phyloP scores from a whole-genome alignment of 2,888 invertebrate species.

The Minunthozetes semirufus region DNA sequence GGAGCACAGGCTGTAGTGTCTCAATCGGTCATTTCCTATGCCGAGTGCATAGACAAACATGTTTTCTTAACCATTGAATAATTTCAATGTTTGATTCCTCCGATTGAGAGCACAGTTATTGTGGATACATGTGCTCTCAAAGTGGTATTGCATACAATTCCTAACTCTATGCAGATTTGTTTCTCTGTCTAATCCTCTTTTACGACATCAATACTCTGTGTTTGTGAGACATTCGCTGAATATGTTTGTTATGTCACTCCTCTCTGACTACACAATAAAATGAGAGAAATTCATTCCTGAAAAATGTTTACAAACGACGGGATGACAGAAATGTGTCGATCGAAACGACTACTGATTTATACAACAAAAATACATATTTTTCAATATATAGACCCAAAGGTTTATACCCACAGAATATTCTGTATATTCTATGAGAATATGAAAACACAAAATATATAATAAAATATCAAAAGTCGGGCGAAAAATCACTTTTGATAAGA shows the following conservation, averaged over 20 bases:
- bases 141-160: background rate
- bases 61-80: background rate
- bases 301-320: too few species aligned
- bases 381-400: too few species aligned
- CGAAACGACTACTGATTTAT: too few species aligned
- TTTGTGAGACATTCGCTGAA: too few species aligned
- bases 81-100: background rate
- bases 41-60: background rate
- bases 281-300: too few species aligned
- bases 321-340: too few species aligned
- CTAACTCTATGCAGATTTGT: background rate
- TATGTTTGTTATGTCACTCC: too few species aligned
- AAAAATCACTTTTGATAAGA: background rate
- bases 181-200: background rate
- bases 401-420: too few species aligned
- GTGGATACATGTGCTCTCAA: too few species aligned
- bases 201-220: too few species aligned
- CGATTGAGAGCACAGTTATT: background rate
- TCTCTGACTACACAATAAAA: too few species aligned
- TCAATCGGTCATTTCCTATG: constrained; percentile 1
- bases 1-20: background rate
- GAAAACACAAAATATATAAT: background rate
- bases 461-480: background rate
- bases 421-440: background rate
- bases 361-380: too few species aligned